Percentiles rank a stretch among this genome's conserved stretches.
phyloP scores from a whole-genome alignment of 2,888 invertebrate species.

The Glyphotaelius pellucidus region DNA sequence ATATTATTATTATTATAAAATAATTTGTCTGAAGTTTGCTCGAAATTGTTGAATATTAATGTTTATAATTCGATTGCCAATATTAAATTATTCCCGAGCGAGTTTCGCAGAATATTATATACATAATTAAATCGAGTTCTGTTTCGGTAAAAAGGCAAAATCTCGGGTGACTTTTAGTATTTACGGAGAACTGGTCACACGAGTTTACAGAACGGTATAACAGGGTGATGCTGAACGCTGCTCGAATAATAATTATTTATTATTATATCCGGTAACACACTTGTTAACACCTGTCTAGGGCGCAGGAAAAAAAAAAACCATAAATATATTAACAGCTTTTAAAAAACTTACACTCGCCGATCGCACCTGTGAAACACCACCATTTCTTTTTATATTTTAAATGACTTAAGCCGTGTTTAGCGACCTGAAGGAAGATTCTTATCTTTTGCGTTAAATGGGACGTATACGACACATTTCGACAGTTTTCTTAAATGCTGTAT shows the following conservation, averaged over 20 bases:
- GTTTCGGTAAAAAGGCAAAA: slow-evolving; percentile 21
- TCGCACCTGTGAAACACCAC: no score
- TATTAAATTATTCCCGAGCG: background rate
- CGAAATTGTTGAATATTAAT: background rate
- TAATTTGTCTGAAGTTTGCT: background rate
- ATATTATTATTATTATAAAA: background rate
- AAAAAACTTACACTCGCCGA: no score
- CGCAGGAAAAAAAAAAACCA: background rate
- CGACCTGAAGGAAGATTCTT: no score
- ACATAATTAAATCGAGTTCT: background rate
- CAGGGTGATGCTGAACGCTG: background rate
- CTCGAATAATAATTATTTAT: background rate
- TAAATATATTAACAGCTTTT: no score
- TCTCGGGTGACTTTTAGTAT: slow-evolving; percentile 43
- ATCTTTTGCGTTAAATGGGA: no score
- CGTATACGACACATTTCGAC: no score
- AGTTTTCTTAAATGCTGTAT: no score
- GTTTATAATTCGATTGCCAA: background rate
- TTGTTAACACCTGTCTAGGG: background rate
- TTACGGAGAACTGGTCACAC: slow-evolving; percentile 34
- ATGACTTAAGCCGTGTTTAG: no score
- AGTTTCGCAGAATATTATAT: background rate
- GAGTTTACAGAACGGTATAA: slow-evolving; percentile 2
- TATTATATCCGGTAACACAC: background rate
- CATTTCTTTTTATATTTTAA: no score